phyloP scores from a whole-genome alignment of 2,888 invertebrate genomes.

The Arenicola marina region DNA sequence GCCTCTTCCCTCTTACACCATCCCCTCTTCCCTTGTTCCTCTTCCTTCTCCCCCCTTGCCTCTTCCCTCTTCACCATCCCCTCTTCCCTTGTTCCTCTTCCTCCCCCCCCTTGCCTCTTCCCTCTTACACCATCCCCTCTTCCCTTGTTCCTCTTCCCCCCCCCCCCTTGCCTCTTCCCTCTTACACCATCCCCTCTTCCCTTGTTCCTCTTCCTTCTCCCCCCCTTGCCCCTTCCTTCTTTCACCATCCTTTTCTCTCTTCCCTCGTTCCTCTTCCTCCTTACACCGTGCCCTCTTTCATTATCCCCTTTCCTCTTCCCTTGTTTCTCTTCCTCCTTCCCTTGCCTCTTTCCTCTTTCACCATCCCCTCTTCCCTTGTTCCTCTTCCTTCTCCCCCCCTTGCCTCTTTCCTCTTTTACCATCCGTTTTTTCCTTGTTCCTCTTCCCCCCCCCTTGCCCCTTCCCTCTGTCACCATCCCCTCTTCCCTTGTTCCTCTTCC shows the following conservation, averaged over 20 bases:
- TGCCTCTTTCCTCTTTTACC: not conserved
- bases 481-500: no score
- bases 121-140: no score
- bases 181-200: not conserved
- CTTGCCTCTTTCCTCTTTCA: not conserved
- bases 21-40: no score
- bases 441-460: not conserved
- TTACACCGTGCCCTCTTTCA: no score
- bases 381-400: no score
- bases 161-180: not conserved
- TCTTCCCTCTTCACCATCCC: not conserved
- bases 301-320: not conserved
- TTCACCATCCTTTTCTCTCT: not conserved
- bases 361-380: not conserved
- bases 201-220: no score
- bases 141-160: no score
- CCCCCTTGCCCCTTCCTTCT: conserved; percentile 4
- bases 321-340: no score
- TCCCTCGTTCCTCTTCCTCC: no score
- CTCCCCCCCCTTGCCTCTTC: not conserved
- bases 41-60: not conserved
- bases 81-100: no score
- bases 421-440: not conserved
- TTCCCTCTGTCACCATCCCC: no score
- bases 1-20: not conserved